Conservation (phyloP, 37 sponge, comb jelly and placozoan genomes). For the Agelas oroides region DNA sequence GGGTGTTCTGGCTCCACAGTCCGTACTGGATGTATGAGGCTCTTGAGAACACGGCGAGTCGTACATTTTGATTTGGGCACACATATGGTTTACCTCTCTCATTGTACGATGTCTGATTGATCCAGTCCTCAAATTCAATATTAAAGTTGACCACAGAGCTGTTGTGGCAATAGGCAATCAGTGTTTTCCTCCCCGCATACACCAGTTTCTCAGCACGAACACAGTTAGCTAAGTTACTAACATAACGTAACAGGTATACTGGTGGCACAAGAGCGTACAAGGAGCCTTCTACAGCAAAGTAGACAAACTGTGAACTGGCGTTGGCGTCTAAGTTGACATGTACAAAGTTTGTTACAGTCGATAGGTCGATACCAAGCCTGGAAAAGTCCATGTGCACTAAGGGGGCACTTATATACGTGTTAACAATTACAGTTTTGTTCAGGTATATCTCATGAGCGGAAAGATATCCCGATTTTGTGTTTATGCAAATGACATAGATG, state of each 20-base stretch:
- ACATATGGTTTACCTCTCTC: slow-evolving; percentile 3
- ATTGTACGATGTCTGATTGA: background rate
- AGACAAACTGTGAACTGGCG: background rate
- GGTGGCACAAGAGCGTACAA: background rate
- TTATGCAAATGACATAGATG: background rate
- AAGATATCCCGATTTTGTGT: background rate
- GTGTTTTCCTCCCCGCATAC: background rate
- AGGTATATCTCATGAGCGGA: background rate
- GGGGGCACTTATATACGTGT: background rate
- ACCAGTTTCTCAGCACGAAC: background rate
- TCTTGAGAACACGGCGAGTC: background rate
- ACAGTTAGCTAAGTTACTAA: background rate
- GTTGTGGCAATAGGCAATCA: slow-evolving; percentile 15
- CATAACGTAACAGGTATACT: background rate
- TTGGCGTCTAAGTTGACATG: too few species aligned
- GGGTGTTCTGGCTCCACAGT: background rate
- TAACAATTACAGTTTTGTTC: background rate
- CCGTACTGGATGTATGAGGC: slow-evolving; percentile 4
- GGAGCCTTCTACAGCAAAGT: background rate
- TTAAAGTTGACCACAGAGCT: background rate
- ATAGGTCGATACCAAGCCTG: too few species aligned
- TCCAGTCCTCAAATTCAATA: background rate
- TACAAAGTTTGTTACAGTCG: too few species aligned
- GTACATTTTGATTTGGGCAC: slow-evolving; percentile 8
- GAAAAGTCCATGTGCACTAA: too few species aligned